Base-by-base conservation (phyloP, 1,140 invertebrate species). In the Drosophila tsacasi region DNA sequence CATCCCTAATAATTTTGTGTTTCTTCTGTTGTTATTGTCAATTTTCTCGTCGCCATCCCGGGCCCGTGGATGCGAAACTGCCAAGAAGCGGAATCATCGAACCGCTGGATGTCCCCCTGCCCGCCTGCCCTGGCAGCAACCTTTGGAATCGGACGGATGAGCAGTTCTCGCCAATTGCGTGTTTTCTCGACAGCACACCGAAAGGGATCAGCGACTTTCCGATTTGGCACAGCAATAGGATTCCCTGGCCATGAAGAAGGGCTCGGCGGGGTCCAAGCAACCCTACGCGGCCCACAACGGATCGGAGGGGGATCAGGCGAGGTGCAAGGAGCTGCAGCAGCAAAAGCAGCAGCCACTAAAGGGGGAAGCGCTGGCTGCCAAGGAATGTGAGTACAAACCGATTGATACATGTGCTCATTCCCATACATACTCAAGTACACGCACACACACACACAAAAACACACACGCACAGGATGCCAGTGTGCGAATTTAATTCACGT, bases 331-430 rank as follows among this genome's bases (percentile, higher is more conserved):
- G 12, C 30, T 21, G 7, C 6, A 61, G 55, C 37, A 61, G 19
- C 58, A 40, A 7, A 21, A 21, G 15, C 5, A 60, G 19, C 58
- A 44, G 39, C 58, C 27, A 7, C 0, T 2, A n/a, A 50, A 21
- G 21, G 30, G 27, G 12, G 35, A 69, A 17, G 30, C 63, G 25
- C 25, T 52, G 63, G 12, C 46, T 19, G 58, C 17, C 39, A 66
- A 66, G 44, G 63, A 69, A 52, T 69, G 66, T 69, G 25, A 69
- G 66, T 69, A 68, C 25, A 17, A 64, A 15, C 25, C 25, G 39
- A 46, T 8, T 32, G 17, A 19, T 67, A 68, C 64, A 69, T 52
- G 63, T 66, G 63, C 63, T 52, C 19, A 69, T 68, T 68, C 27
- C 46, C 13, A 30, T 21, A 21, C 63, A 49, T 10, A 21, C 19